phyloP scores from a whole-genome alignment of 2,888 invertebrate genomes.

The Eucera pruinosa region DNA sequence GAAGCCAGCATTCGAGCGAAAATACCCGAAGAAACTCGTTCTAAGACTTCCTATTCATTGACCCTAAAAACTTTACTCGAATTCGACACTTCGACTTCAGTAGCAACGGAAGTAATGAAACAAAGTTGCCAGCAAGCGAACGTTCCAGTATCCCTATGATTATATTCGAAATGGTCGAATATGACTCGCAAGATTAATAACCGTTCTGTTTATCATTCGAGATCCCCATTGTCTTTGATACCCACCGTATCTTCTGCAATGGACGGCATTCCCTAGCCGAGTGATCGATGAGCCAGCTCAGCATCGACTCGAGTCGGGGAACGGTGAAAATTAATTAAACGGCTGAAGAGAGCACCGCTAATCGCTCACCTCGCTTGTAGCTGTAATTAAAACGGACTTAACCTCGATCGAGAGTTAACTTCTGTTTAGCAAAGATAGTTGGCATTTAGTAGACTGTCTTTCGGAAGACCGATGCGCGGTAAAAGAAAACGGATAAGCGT shows the following conservation, averaged over 20 bases:
- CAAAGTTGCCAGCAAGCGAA: not conserved
- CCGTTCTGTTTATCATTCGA: constrained; percentile 10
- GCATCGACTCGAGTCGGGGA: constrained; percentile 26
- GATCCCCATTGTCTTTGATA: constrained; percentile 7
- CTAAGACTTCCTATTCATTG: not conserved
- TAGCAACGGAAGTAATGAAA: not conserved
- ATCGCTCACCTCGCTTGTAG: constrained; percentile 33
- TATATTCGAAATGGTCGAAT: not conserved
- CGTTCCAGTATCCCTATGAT: not conserved
- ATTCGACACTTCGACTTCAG: not conserved
- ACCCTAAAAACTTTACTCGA: not conserved
- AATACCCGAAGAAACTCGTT: no score
- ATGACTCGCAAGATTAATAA: constrained; percentile 28
- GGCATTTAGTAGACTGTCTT: constrained; percentile 41
- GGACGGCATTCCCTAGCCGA: constrained; percentile 15
- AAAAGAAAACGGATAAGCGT: constrained; percentile 12
- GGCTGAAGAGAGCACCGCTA: constrained; percentile 27
- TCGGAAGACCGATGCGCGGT: constrained; percentile 33
- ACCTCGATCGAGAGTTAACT: constrained; percentile 44
- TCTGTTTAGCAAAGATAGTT: constrained; percentile 35
- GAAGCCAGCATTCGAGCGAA: not conserved
- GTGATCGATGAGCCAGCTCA: constrained; percentile 56
- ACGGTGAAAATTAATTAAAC: constrained; percentile 66
- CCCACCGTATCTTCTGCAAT: constrained; percentile 21
- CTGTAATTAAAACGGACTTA: constrained; percentile 62